Conservation (phyloP, 2,113 vertebrate genomes). For the Grammomys dolichurus region DNA sequence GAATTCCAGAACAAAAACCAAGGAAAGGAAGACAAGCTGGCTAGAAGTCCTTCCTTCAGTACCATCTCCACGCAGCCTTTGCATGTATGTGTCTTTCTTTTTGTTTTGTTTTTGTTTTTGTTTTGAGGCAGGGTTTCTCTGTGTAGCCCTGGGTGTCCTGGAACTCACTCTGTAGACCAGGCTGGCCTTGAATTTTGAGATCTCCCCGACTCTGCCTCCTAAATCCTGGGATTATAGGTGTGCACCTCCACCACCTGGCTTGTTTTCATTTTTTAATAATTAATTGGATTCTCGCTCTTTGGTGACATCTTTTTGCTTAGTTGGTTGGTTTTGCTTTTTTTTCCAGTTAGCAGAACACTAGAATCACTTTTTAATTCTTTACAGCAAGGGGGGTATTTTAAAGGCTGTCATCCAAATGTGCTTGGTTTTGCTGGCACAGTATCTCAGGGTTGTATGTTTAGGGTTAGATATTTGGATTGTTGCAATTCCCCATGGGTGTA, state of each 20-base stretch:
- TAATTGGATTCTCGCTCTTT: not conserved
- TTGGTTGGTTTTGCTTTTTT: not conserved
- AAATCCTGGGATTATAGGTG: not conserved
- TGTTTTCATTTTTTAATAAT: conserved; percentile 35
- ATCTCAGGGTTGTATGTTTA: not conserved
- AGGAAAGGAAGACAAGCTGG: not conserved
- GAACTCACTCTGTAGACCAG: not conserved
- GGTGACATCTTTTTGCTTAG: not conserved
- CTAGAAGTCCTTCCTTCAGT: not conserved
- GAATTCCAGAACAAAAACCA: not conserved
- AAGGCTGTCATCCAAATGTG: not conserved
- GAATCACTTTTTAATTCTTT: not conserved
- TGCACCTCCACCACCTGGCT: not conserved
- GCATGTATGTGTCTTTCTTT: not conserved
- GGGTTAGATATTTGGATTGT: not conserved
- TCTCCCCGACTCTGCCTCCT: not conserved
- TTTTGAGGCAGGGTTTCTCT: not conserved
- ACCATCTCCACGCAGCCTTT: not conserved
- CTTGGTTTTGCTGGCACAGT: not conserved
- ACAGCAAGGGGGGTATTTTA: not conserved
- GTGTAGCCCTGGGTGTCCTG: not conserved
- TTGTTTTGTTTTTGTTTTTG: not conserved
- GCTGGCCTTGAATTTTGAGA: not conserved
- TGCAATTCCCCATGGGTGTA: not conserved
- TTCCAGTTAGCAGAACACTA: not conserved